Conservation (phyloP, 37 sponge, comb jelly and placozoan genomes). For the Mnemiopsis leidyi region DNA sequence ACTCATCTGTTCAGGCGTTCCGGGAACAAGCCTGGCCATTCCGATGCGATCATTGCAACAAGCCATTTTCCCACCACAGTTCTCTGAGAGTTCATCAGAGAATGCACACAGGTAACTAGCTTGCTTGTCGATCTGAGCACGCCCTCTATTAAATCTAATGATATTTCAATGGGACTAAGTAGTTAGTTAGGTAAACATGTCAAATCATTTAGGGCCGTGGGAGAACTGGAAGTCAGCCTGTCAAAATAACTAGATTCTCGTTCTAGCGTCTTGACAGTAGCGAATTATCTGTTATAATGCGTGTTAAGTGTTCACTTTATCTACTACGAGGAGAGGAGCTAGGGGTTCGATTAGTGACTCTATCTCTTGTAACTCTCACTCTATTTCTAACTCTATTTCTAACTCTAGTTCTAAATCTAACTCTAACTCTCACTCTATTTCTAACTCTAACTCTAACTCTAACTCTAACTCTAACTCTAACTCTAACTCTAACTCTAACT, state of each 20-base stretch:
- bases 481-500: too few relatives aligned
- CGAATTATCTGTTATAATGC: neutral
- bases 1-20: neutral
- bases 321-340: neutral
- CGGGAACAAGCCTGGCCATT: neutral
- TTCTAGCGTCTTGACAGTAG: neutral
- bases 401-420: neutral
- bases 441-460: neutral
- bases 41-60: conserved; percentile 37
- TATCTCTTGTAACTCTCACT: too few relatives aligned
- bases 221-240: neutral
- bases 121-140: neutral
- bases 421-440: neutral
- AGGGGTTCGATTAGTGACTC: too few relatives aligned
- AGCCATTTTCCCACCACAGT: conserved; percentile 39
- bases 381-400: neutral
- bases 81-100: conserved; percentile 48
- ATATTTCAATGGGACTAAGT: conserved; percentile 6
- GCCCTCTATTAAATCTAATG: conserved; percentile 49
- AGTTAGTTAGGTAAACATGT: conserved; percentile 48
- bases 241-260: conserved; percentile 18
- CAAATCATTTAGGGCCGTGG: conserved; percentile 30
- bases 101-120: conserved; percentile 54
- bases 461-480: neutral
- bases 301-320: neutral